phyloP scores from a whole-genome alignment of 2,888 invertebrate species.

The Lydus trimaculatus region DNA sequence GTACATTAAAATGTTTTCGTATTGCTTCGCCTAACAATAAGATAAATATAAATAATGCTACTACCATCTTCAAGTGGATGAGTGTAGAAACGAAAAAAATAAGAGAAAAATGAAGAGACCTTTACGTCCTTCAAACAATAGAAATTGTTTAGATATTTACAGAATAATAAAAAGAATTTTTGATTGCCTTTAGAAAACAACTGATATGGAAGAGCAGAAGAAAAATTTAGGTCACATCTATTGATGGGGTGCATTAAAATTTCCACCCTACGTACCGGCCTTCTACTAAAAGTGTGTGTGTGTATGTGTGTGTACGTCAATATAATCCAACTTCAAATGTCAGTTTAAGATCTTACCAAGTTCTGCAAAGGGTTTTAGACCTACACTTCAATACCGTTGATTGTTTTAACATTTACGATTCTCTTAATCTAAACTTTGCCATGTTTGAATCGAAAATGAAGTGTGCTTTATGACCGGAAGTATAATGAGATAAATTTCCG shows the following conservation, averaged over 20 bases:
- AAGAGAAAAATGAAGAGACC: background rate
- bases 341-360: slow-evolving; percentile 25
- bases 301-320: background rate
- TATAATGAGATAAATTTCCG: background rate
- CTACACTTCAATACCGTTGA: slow-evolving; percentile 20
- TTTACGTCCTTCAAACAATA: background rate
- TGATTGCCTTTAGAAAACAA: background rate
- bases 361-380: slow-evolving; percentile 19
- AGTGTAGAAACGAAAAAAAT: background rate
- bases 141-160: background rate
- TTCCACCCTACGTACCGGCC: too few relatives aligned
- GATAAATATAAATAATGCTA: background rate
- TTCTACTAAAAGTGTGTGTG: too few relatives aligned
- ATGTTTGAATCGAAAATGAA: slow-evolving; percentile 22
- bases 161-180: background rate
- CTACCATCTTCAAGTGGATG: background rate
- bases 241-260: too few relatives aligned
- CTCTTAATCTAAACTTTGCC: slow-evolving; percentile 20
- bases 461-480: background rate
- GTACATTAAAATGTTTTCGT: background rate
- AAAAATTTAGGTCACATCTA: background rate
- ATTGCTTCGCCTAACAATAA: background rate
- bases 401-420: slow-evolving; percentile 24
- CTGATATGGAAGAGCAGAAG: background rate
- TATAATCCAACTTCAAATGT: slow-evolving; percentile 13